phyloP scores from a whole-genome alignment of 2,113 vertebrate species.

The Microcebus lehilahytsara region DNA sequence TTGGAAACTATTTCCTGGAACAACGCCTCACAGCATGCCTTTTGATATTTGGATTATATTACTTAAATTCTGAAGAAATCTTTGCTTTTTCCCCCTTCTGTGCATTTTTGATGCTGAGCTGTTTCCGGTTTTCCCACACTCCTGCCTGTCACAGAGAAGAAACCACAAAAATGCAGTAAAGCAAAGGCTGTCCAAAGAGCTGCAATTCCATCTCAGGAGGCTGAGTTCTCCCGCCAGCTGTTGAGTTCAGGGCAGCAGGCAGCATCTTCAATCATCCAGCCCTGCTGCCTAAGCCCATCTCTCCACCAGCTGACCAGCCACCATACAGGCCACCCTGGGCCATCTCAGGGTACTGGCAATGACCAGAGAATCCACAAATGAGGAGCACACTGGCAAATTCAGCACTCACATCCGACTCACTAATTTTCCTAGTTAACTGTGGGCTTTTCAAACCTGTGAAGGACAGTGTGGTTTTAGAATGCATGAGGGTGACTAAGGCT shows the following conservation, averaged over 20 bases:
- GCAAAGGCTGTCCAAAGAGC: conserved; percentile 90
- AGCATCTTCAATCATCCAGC: conserved; percentile 75
- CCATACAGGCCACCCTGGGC: conserved; percentile 60
- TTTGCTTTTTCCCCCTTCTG: conserved; percentile 87
- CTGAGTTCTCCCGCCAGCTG: conserved; percentile 89
- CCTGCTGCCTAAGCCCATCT: conserved; percentile 56
- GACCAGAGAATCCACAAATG: neutral
- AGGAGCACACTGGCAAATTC: conserved; percentile 13
- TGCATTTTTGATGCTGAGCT: conserved; percentile 91
- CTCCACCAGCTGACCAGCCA: neutral
- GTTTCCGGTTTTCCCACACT: conserved; percentile 99
- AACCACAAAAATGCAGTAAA: conserved; percentile 96
- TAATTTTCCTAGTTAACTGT: conserved; percentile 19
- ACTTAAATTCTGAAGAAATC: conserved; percentile 86
- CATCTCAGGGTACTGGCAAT: conserved; percentile 30
- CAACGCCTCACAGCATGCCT: conserved; percentile 83
- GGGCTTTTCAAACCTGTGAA: conserved; percentile 56
- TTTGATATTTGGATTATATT: conserved; percentile 84
- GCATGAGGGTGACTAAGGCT: neutral
- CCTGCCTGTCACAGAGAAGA: conserved; percentile 94
- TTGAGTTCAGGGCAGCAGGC: conserved; percentile 80
- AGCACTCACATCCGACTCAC: neutral
- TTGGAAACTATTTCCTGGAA: conserved; percentile 88
- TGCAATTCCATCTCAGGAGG: conserved; percentile 92
- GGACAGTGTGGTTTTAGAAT: conserved; percentile 5